Evolutionary conservation across 2,797 vertebrate genomes (phyloP).

Genomic region (Streptopelia turtur): DNA sequence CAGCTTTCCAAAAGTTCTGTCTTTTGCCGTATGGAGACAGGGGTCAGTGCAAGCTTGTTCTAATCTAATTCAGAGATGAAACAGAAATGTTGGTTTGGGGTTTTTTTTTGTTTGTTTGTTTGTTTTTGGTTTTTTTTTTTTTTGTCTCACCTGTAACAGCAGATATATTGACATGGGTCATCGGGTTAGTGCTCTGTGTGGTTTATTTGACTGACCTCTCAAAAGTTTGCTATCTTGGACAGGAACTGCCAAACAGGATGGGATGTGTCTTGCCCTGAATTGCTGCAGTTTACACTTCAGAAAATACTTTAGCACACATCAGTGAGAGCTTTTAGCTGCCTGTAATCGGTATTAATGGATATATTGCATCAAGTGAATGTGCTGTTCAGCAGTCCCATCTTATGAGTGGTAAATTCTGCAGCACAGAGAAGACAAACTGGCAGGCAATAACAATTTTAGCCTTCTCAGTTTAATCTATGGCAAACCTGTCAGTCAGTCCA

Average conservation of each 20-base stretch:
- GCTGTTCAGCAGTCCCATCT: background rate
- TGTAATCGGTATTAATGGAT: background rate
- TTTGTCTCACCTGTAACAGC: background rate
- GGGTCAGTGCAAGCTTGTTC: background rate
- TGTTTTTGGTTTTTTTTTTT: background rate
- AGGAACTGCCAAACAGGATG: background rate
- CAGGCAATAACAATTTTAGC: background rate
- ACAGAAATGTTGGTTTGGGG: background rate
- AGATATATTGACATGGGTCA: background rate
- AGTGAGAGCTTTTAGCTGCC: background rate
- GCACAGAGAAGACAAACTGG: background rate
- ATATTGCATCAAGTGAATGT: background rate
- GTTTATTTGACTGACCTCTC: background rate
- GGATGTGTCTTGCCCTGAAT: background rate
- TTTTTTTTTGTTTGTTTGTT: no score
- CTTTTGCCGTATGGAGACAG: background rate
- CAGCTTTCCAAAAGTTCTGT: background rate
- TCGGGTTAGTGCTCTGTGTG: background rate
- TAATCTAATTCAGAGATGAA: background rate
- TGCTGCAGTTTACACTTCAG: background rate
- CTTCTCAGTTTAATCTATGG: background rate
- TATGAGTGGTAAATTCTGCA: background rate
- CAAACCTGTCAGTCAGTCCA: background rate
- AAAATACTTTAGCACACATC: background rate
- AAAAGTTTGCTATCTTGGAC: background rate